These are phyloP conservation scores for Mythimna impura DNA, from an alignment of 2,888 invertebrate genomes.

Conservation along the genomic window DNA sequence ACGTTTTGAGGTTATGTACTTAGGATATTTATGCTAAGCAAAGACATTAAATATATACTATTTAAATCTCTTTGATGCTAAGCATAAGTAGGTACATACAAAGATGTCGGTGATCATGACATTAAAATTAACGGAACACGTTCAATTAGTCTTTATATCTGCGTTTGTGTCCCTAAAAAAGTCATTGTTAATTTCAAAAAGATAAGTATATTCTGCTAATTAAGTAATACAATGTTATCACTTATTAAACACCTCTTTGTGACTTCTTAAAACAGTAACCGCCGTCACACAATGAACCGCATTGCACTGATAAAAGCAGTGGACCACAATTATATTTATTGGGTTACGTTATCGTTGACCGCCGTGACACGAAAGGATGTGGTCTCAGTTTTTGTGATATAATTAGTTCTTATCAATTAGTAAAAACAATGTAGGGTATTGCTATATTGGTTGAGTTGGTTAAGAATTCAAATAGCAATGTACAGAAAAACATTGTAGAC, in stretches of 20 bases:
- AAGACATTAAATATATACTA: too few species aligned
- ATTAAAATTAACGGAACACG: slow-evolving; percentile 9
- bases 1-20: background rate
- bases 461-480: background rate
- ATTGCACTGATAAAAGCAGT: slow-evolving; percentile 34
- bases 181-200: slow-evolving; percentile 4
- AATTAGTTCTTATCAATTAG: slow-evolving; percentile 5
- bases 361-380: slow-evolving; percentile 43
- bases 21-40: background rate
- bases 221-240: slow-evolving; percentile 56
- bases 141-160: background rate
- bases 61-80: too few species aligned
- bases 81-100: background rate
- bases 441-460: too few species aligned
- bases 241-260: slow-evolving; percentile 21
- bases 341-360: slow-evolving; percentile 49
- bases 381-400: slow-evolving; percentile 32
- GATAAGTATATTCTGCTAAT: slow-evolving; percentile 37
- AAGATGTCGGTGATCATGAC: background rate
- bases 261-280: slow-evolving; percentile 11
- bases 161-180: background rate
- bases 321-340: slow-evolving; percentile 13
- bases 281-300: slow-evolving; percentile 4
- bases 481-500: background rate
- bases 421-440: background rate